Evolutionary conservation across 2,888 invertebrate genomes (phyloP), one percentile per base, ranked within the genome.

Genomic region (Drosophila affinis): DNA sequence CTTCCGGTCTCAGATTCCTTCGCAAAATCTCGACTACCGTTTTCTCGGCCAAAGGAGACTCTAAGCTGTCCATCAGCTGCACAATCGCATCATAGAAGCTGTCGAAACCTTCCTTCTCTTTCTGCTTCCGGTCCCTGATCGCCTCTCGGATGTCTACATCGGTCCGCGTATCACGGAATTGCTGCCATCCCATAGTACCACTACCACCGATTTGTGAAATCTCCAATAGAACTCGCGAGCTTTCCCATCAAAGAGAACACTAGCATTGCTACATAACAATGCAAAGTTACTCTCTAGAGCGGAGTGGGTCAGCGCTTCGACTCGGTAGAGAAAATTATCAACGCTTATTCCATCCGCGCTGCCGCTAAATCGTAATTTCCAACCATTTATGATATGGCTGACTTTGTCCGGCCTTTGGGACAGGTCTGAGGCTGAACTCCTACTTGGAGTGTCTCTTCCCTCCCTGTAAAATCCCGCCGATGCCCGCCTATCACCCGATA

Each of bases 351-450:
- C 21, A 0, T 51, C 51, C 14, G 9, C n/a, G 7, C 6, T 4
- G 9, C 51, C 51, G 9, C 27, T 29, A 17, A 51, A 51, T 3
- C 29, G 51, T 2, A 51, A 2, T 6, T 51, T 51, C 51, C 51
- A 51, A 7, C 29, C n/a, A 29, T 52, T 52, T 32, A 52, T 52
- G n/a, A 52, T 52, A 17, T 52, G 51, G 3, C 17, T 17, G n/a
- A 52, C 32, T 5, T 52, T 52, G n/a, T 52, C 32, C 14, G 51
- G 51, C 17, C 51, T 32, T 17, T 52, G 51, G 10, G 32, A 32
- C n/a, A 52, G 17, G 9, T 51, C 51, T 4, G 51, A 51, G 9
- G 27, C 14, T 51, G 3, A n/a, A 7, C 27, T 49, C 6, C 49
- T 10, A 32, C 18, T 21, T 21, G 32, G 10, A 10, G 32, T 32